phyloP scores from a whole-genome alignment of 2,797 vertebrate genomes.

The Yasuhikotakia modesta region DNA sequence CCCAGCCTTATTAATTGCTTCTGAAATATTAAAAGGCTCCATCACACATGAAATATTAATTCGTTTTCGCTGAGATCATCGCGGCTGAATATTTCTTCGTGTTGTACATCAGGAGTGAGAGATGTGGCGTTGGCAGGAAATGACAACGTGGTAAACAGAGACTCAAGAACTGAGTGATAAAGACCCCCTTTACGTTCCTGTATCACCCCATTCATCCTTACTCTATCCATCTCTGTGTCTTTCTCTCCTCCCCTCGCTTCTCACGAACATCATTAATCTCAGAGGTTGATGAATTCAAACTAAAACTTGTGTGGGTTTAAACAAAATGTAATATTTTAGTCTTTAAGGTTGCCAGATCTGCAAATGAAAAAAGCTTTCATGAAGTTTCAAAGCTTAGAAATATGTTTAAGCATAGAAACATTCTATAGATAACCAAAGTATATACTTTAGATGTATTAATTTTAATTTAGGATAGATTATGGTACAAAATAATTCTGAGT shows the following conservation, averaged over 20 bases:
- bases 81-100: constrained; percentile 71
- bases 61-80: constrained; percentile 73
- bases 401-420: not conserved
- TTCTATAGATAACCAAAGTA: not conserved
- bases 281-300: not conserved
- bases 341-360: not conserved
- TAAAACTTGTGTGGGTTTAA: constrained; percentile 5
- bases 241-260: not conserved
- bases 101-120: constrained; percentile 69
- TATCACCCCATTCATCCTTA: constrained; percentile 26
- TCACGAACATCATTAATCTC: constrained; percentile 16
- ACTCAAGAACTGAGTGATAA: constrained; percentile 46
- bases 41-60: constrained; percentile 80
- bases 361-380: not conserved
- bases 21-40: constrained; percentile 79
- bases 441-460: not conserved
- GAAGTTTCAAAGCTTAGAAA: not conserved
- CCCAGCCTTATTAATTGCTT: constrained; percentile 77
- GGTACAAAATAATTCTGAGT: too few species aligned
- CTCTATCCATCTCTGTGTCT: not conserved
- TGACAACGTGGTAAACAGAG: constrained; percentile 61
- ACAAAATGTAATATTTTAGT: not conserved
- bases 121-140: constrained; percentile 46
- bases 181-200: constrained; percentile 34
- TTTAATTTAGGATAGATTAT: too few species aligned